Percentiles rank a stretch among this genome's conserved stretches.
These are phyloP conservation scores for Cantharis nigra DNA, from an alignment of 2,888 invertebrate species.

Conservation along the genomic window DNA sequence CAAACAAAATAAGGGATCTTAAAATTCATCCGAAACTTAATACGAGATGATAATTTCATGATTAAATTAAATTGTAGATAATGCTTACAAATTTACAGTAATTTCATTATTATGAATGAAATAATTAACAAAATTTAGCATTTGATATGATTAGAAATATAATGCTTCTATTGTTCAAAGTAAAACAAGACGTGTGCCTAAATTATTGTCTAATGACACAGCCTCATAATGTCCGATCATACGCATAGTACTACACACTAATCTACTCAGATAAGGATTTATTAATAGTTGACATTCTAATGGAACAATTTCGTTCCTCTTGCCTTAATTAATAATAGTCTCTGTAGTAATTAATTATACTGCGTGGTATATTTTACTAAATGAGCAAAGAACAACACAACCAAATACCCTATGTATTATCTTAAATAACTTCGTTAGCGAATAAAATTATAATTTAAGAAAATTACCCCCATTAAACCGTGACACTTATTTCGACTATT, in stretches of 20 bases:
- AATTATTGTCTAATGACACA: conserved; percentile 24
- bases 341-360: conserved; percentile 28
- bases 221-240: conserved; percentile 31
- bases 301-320: conserved; percentile 29
- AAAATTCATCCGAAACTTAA: background rate
- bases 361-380: conserved; percentile 19
- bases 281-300: conserved; percentile 32
- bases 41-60: background rate
- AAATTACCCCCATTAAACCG: background rate
- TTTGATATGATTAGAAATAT: conserved; percentile 11
- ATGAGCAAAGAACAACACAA: conserved; percentile 1
- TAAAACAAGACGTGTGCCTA: conserved; percentile 14
- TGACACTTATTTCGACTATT: background rate
- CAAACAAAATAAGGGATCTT: too few species aligned
- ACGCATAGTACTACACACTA: conserved; percentile 26
- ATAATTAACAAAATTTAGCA: conserved; percentile 19
- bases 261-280: conserved; percentile 30
- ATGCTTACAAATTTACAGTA: background rate
- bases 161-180: conserved; percentile 13
- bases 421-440: background rate
- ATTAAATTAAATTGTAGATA: background rate
- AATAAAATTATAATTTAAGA: background rate
- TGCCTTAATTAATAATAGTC: conserved; percentile 29
- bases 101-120: background rate
- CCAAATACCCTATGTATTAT: conserved; percentile 3